These are phyloP conservation scores for Turnix velox DNA, from an alignment of 2,113 vertebrate species.

Conservation along the genomic window DNA sequence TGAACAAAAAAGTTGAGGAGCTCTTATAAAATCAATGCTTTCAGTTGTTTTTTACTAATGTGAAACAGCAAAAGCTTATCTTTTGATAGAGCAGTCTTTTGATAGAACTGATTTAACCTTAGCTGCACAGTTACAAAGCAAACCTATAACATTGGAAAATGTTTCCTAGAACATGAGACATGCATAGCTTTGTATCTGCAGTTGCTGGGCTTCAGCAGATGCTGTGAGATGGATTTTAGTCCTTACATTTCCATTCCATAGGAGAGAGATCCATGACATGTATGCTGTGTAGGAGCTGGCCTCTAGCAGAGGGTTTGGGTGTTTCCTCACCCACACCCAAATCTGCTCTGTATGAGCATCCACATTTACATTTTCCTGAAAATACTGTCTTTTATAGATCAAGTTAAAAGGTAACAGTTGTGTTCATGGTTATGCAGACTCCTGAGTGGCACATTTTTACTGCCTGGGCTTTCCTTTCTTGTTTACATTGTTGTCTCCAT, in stretches of 20 bases:
- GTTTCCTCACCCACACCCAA: background rate
- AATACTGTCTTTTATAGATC: background rate
- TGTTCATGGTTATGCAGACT: background rate
- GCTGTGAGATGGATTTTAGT: background rate
- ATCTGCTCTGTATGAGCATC: background rate
- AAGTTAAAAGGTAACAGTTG: background rate
- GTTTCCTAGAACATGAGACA: background rate
- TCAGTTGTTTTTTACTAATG: slow-evolving; percentile 14
- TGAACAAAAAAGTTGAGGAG: slow-evolving; percentile 41
- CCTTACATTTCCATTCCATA: background rate
- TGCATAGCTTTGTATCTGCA: no score
- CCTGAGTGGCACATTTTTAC: background rate
- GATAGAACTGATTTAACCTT: background rate
- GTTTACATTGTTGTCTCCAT: background rate
- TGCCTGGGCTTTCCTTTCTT: background rate
- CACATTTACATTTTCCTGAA: background rate
- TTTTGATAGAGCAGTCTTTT: no score
- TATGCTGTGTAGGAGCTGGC: background rate
- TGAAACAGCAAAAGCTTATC: slow-evolving; percentile 33
- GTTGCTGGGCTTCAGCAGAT: background rate
- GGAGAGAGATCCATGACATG: no score
- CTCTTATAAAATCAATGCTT: slow-evolving; percentile 29
- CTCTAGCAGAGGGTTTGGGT: background rate
- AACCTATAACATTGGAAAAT: slow-evolving; percentile 4
- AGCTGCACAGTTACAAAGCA: background rate